A percentile compares a stretch with the other conserved stretches of the same genome.
phyloP scores from a whole-genome alignment of 64 coral and sea anemone species.

The Montipora cactus region DNA sequence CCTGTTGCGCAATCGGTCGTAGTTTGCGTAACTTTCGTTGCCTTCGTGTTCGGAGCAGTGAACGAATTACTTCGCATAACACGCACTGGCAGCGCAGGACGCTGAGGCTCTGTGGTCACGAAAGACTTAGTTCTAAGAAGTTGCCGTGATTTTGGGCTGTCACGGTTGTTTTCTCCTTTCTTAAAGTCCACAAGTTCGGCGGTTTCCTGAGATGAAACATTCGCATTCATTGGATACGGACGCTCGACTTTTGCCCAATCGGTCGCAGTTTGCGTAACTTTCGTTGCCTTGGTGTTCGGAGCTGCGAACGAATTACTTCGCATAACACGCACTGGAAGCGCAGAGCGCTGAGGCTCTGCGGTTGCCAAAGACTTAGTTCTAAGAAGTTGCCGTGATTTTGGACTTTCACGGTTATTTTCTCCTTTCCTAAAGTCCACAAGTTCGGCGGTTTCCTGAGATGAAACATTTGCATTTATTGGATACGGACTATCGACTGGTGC shows the following conservation, averaged over 20 bases:
- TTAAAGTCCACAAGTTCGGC: not conserved
- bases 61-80: constrained; percentile 85
- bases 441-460: not conserved
- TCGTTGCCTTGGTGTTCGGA: constrained; percentile 38
- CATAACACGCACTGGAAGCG: not conserved
- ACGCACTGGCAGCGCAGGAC: not conserved
- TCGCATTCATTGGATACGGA: not conserved
- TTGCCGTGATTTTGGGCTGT: not conserved
- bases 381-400: constrained; percentile 5
- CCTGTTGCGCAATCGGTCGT: not conserved
- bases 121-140: constrained; percentile 79
- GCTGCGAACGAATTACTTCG: constrained; percentile 86
- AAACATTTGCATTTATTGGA: not conserved
- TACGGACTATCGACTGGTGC: not conserved
- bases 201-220: not conserved
- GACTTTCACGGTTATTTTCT: not conserved
- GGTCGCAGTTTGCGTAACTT: not conserved
- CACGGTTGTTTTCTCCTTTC: not conserved
- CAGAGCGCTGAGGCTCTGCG: constrained; percentile 28
- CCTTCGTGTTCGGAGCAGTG: constrained; percentile 49
- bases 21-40: not conserved
- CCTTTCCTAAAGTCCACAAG: not conserved
- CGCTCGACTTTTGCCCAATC: not conserved
- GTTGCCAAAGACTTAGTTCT: constrained; percentile 77
- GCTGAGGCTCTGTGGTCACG: constrained; percentile 30